Conservation (phyloP, 2,888 invertebrate genomes). For the Sepiola atlantica region DNA sequence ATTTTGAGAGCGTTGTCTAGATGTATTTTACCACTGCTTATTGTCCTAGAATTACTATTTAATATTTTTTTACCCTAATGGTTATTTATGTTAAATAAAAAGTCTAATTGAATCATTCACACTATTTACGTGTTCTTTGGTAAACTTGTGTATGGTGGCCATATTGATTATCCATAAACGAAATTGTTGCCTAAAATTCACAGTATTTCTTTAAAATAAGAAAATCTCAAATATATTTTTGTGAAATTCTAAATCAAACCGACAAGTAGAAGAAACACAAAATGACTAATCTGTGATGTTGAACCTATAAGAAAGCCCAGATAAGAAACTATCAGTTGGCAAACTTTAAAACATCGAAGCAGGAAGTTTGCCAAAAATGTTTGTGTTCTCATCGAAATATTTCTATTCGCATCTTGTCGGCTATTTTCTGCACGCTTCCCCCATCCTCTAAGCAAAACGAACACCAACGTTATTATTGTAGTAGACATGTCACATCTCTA, state of each 20-base stretch:
- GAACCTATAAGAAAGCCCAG: background rate
- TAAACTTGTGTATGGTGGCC: no score
- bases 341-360: background rate
- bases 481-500: background rate
- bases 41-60: no score
- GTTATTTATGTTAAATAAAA: no score
- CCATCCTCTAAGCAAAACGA: background rate
- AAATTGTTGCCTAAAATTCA: background rate
- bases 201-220: background rate
- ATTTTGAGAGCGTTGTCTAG: no score
- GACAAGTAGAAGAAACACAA: background rate
- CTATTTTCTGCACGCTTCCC: background rate
- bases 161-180: no score
- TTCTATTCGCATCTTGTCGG: background rate
- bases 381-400: conserved; percentile 8
- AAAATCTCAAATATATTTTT: background rate
- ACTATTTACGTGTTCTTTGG: no score
- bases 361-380: background rate
- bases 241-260: background rate
- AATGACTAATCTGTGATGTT: background rate
- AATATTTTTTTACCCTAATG: no score
- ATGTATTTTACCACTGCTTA: no score
- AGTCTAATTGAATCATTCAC: no score
- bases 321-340: background rate
- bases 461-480: background rate